Conservation (phyloP, 2,888 invertebrate species). For the Diplolepis rosae region DNA sequence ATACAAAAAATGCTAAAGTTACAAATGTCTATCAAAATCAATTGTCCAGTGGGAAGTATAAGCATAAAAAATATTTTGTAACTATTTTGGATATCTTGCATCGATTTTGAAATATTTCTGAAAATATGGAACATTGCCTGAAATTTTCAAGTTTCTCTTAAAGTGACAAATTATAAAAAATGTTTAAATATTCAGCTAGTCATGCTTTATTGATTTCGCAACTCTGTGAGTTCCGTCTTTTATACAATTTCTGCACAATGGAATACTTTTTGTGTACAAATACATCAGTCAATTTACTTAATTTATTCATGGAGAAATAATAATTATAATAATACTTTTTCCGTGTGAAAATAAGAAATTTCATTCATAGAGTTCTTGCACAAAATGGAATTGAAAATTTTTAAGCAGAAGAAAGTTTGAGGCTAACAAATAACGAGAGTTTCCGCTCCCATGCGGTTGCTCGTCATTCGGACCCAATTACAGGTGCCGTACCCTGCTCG, state of each 20-base stretch:
- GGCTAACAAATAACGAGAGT: conserved; percentile 9
- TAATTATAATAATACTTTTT: neutral
- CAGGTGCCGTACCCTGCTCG: conserved; percentile 25
- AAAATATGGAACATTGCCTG: too few species aligned
- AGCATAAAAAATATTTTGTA: too few species aligned
- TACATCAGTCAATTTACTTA: neutral
- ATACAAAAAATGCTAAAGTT: too few species aligned
- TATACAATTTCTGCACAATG: conserved; percentile 15
- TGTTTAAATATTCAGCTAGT: neutral
- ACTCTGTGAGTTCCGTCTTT: neutral
- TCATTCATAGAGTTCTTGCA: neutral
- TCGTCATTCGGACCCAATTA: conserved; percentile 27
- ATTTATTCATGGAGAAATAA: neutral
- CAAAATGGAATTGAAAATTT: neutral
- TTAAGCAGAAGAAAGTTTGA: conserved; percentile 10
- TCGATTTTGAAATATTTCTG: too few species aligned
- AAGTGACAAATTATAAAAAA: too few species aligned
- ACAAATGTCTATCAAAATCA: too few species aligned
- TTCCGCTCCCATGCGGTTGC: conserved; percentile 26
- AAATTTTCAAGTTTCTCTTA: too few species aligned
- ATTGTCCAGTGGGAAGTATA: too few species aligned
- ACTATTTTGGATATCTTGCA: too few species aligned
- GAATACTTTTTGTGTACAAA: neutral
- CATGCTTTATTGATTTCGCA: neutral
- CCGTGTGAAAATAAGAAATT: neutral